These are phyloP conservation scores for Perizoma affinitatum DNA, from an alignment of 2,888 invertebrate genomes.

Conservation along the genomic window DNA sequence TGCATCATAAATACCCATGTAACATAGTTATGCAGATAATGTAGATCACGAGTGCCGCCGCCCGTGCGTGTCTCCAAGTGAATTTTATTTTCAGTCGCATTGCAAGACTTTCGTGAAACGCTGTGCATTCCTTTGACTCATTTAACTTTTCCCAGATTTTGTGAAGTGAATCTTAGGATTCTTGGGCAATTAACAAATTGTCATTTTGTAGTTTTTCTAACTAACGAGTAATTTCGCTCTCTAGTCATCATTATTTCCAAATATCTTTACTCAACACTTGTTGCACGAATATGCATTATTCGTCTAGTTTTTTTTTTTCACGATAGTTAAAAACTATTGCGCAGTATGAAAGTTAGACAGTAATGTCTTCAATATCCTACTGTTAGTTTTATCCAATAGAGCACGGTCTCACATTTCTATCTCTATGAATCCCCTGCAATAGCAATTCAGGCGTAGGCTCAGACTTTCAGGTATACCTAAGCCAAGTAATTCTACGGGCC, in stretches of 20 bases:
- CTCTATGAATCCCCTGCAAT: too few relatives aligned
- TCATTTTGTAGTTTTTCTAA: constrained; percentile 17
- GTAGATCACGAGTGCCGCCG: constrained; percentile 11
- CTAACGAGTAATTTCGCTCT: constrained; percentile 10
- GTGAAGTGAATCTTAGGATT: constrained; percentile 22
- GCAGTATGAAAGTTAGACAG: too few relatives aligned
- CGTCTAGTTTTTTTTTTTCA: too few relatives aligned
- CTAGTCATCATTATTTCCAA: constrained; percentile 16
- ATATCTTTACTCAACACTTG: not conserved
- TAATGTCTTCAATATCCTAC: too few relatives aligned
- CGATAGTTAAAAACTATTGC: too few relatives aligned
- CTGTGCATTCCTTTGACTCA: constrained; percentile 35
- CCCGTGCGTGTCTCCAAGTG: constrained; percentile 18
- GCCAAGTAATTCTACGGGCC: too few relatives aligned
- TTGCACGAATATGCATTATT: not conserved
- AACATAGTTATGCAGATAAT: constrained; percentile 17
- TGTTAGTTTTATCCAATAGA: too few relatives aligned
- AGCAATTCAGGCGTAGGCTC: too few relatives aligned
- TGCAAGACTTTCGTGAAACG: constrained; percentile 28
- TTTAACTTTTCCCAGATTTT: constrained; percentile 25
- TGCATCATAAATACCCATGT: constrained; percentile 3
- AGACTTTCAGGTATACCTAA: too few relatives aligned
- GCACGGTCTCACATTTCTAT: too few relatives aligned
- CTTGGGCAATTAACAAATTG: constrained; percentile 24
- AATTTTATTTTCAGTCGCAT: constrained; percentile 35